phyloP scores from a whole-genome alignment of 2,888 invertebrate species.

The Agrochola lychnidis region DNA sequence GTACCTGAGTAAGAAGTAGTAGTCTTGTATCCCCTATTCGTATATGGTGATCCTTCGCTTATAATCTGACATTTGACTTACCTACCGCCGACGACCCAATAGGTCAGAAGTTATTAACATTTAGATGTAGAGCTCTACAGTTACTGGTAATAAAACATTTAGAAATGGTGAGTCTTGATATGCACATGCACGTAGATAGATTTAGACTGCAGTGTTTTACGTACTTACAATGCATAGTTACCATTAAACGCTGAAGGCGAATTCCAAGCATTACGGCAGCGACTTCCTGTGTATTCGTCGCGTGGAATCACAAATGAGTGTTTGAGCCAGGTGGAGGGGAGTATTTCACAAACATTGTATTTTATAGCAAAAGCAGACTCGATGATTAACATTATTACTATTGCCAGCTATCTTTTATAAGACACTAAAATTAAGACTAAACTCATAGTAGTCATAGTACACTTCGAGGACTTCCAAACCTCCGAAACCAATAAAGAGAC shows the following conservation, averaged over 20 bases:
- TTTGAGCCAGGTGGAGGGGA: conserved; percentile 33
- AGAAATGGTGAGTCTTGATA: background rate
- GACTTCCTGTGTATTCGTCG: conserved; percentile 80
- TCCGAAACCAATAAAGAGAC: background rate
- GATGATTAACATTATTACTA: background rate
- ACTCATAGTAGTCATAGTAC: no score
- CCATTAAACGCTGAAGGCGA: conserved; percentile 64
- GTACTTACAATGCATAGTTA: conserved; percentile 1
- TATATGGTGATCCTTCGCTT: background rate
- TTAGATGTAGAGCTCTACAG: background rate
- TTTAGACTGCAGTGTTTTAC: conserved; percentile 20
- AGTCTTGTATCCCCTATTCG: background rate
- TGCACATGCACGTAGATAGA: conserved; percentile 7
- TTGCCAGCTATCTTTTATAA: background rate
- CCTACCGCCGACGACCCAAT: background rate
- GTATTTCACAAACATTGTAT: conserved; percentile 8
- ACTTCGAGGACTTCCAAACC: background rate
- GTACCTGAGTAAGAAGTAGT: no score
- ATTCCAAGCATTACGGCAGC: conserved; percentile 74
- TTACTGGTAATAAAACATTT: background rate
- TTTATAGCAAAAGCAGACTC: background rate
- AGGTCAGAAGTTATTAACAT: background rate
- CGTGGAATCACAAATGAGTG: conserved; percentile 79
- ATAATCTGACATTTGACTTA: background rate
- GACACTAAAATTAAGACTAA: background rate